Evolutionary conservation across 1,140 invertebrate genomes (phyloP).

Genomic region (Periplaneta americana): DNA sequence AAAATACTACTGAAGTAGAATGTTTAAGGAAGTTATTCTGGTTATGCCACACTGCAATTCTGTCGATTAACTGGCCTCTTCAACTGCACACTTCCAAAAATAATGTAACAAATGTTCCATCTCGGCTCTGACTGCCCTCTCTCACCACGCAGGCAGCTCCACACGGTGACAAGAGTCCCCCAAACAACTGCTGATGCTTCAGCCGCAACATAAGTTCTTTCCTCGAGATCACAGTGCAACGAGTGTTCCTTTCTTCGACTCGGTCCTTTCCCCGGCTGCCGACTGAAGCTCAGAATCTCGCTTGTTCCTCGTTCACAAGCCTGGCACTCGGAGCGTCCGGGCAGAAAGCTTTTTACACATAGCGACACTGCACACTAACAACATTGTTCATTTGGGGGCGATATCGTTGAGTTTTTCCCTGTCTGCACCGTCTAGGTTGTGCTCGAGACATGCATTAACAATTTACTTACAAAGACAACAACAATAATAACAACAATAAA

Average conservation of each 20-base stretch:
- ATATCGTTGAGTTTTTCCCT: conserved; percentile 7
- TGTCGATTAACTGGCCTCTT: not conserved
- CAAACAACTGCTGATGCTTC: not conserved
- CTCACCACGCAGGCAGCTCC: not conserved
- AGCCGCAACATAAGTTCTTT: not conserved
- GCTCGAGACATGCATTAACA: conserved; percentile 4
- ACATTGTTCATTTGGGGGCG: not conserved
- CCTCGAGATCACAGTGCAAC: not conserved
- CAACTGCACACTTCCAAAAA: not conserved
- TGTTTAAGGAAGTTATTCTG: not conserved
- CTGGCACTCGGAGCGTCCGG: not conserved
- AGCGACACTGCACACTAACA: conserved; percentile 1
- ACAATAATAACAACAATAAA: conserved; percentile 6
- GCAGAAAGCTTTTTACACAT: not conserved
- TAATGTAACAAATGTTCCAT: not conserved
- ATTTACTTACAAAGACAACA: conserved; percentile 15
- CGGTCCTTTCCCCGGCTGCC: not conserved
- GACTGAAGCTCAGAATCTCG: not conserved
- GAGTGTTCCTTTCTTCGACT: not conserved
- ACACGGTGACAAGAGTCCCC: not conserved
- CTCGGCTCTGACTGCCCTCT: not conserved
- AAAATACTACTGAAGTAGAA: not conserved
- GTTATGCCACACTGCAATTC: not conserved
- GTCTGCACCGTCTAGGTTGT: conserved; percentile 3
- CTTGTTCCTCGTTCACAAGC: not conserved